Base-by-base conservation (phyloP, 2,888 invertebrate species). In the Coelinius sp. region DNA sequence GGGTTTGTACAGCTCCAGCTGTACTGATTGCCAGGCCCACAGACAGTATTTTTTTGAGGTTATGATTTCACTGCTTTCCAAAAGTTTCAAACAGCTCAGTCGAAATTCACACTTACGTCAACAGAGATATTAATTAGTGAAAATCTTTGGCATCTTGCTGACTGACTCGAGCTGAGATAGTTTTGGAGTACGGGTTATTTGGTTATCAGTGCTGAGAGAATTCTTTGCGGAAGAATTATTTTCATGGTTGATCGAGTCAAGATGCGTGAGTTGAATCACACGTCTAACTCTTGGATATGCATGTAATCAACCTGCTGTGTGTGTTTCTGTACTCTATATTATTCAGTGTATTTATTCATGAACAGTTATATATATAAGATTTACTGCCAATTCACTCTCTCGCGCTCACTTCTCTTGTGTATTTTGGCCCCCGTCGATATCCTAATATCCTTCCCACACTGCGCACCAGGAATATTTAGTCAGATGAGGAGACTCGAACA, bases 401-500 rank as follows among this genome's bases (percentile, higher is more conserved):
- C 41, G 41, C 24, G 75, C 76, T 71, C 71, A n/a, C n/a, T 76
- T 76, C 78, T 74, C 78, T 76, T 85, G 85, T 85, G 84, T 86
- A 85, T 85, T 83, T 86, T 85, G 82, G 84, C 84, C 82, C 56
- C 52, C 83, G 80, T 80, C 82, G 85, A 85, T 83, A 85, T 83
- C 63, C 25, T 49, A 52, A n/a, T n/a, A n/a, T 59, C 56, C 31
- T 27, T 27, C 53, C 71, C 63, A 24, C 64, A 68, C 79, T 80
- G 69, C 74, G 77, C 69, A 82, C 80, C 80, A 83, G 82, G 86
- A 87, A 87, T 86, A 87, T 88, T 88, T 86, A 87, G 88, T 86
- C 86, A 85, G 85, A 85, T 84, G 86, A 87, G 90, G 79, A 89
- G 85, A 87, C 88, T 88, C 89, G 88, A 90, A 90, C 89, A 90